These are phyloP conservation scores for Alaudala cheleensis DNA, from an alignment of 2,113 vertebrate species.

Conservation along the genomic window DNA sequence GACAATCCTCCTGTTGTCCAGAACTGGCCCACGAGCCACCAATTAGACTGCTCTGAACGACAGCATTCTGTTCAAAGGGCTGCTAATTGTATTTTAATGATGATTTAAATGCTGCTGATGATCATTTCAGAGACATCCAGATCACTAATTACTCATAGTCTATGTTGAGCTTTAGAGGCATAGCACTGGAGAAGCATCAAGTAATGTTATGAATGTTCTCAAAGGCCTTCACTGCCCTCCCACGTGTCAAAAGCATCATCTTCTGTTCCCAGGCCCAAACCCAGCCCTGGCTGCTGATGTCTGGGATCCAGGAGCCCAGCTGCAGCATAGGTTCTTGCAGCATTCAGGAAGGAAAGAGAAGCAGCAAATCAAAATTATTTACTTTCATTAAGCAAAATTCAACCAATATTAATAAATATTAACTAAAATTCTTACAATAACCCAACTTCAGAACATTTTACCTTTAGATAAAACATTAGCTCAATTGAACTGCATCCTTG, in stretches of 20 bases:
- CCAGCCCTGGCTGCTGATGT: not conserved
- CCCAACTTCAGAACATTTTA: not conserved
- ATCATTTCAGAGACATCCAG: not conserved
- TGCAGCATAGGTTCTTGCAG: not conserved
- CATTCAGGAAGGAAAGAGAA: not conserved
- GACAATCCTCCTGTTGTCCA: not conserved
- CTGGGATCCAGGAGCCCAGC: not conserved
- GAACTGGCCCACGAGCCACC: not conserved
- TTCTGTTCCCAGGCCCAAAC: not conserved
- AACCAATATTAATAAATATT: not conserved
- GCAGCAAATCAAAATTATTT: not conserved
- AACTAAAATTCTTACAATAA: not conserved
- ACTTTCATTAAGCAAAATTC: not conserved
- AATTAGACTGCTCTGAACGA: not conserved
- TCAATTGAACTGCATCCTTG: accelerated
- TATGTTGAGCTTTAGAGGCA: not conserved
- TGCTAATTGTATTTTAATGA: conserved; percentile 11
- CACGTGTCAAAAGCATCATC: not conserved
- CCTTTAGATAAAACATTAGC: not conserved
- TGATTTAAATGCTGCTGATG: not conserved
- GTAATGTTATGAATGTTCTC: not conserved
- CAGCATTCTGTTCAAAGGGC: not conserved
- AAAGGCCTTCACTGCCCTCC: not conserved
- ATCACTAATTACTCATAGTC: not conserved
- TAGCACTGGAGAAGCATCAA: not conserved